Percentiles rank a stretch among this genome's conserved stretches.
phyloP scores from a whole-genome alignment of 2,888 invertebrate species.

The Ectemnius lituratus region DNA sequence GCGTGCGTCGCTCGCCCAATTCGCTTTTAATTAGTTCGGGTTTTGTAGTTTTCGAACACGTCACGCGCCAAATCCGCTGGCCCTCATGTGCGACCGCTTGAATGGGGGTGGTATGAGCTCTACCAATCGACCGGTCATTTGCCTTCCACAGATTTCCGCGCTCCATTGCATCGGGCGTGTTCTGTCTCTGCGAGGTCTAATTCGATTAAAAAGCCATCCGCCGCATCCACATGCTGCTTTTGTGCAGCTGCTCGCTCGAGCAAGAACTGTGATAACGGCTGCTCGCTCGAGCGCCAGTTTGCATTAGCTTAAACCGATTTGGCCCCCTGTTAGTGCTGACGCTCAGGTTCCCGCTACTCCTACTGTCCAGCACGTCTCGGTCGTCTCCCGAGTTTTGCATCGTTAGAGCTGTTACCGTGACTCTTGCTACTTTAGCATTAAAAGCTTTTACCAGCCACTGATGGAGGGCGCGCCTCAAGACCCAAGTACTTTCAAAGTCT shows the following conservation, averaged over 20 bases:
- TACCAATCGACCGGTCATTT: slow-evolving; percentile 43
- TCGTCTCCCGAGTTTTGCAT: not conserved
- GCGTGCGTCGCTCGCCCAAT: slow-evolving; percentile 50
- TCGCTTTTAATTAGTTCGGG: slow-evolving; percentile 72
- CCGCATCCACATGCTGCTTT: slow-evolving; percentile 20
- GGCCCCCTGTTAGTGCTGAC: not conserved
- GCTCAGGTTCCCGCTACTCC: no score
- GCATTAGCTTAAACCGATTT: slow-evolving; percentile 2
- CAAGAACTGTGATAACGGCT: no score
- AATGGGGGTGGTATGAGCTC: no score
- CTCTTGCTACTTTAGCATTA: not conserved
- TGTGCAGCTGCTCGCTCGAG: slow-evolving; percentile 16
- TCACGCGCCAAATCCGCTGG: slow-evolving; percentile 52
- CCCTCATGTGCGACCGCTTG: slow-evolving; percentile 26
- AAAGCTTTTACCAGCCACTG: not conserved
- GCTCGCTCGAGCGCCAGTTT: not conserved
- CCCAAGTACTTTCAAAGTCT: no score
- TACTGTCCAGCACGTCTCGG: no score
- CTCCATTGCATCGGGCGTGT: slow-evolving; percentile 21
- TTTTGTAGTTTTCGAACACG: slow-evolving; percentile 68
- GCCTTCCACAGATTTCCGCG: slow-evolving; percentile 26
- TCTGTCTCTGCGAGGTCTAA: slow-evolving; percentile 24
- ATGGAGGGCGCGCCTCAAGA: not conserved
- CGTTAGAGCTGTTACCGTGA: not conserved
- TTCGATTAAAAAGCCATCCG: slow-evolving; percentile 57